Evolutionary conservation across 1,140 invertebrate species (phyloP).

Genomic region (Aricia agestis): DNA sequence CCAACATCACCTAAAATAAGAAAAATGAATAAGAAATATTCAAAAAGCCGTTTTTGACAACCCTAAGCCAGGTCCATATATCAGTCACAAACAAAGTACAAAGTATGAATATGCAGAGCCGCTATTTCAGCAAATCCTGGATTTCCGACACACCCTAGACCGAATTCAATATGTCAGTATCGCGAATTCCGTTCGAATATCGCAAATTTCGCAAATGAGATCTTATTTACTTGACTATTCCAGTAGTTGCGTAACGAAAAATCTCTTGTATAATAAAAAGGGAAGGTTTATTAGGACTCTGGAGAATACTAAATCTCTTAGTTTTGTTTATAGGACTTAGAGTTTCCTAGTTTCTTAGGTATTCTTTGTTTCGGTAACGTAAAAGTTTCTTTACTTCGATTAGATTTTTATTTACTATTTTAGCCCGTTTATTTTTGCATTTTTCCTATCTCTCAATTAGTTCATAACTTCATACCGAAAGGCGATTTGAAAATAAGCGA

Average conservation of each 20-base stretch:
- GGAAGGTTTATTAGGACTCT: neutral
- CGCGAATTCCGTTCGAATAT: neutral
- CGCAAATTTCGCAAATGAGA: neutral
- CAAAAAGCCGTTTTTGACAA: neutral
- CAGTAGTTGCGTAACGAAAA: neutral
- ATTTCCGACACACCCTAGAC: neutral
- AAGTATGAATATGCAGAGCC: neutral
- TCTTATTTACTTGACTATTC: neutral
- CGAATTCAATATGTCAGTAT: neutral
- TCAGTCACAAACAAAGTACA: neutral
- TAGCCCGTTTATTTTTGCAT: too few species aligned
- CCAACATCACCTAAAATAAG: too few species aligned
- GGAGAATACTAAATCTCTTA: neutral
- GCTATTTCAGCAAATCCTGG: neutral
- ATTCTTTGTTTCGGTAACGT: neutral
- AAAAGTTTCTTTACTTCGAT: neutral
- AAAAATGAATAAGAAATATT: too few species aligned
- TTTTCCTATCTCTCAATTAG: too few species aligned
- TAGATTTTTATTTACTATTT: too few species aligned
- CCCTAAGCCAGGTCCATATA: neutral
- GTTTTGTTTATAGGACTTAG: neutral
- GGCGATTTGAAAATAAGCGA: too few species aligned
- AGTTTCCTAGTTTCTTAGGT: neutral
- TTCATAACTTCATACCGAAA: too few species aligned
- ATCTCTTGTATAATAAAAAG: neutral